Percentiles rank a stretch among this genome's conserved stretches.
phyloP scores from a whole-genome alignment of 2,888 invertebrate genomes.

The Plutella xylostella region DNA sequence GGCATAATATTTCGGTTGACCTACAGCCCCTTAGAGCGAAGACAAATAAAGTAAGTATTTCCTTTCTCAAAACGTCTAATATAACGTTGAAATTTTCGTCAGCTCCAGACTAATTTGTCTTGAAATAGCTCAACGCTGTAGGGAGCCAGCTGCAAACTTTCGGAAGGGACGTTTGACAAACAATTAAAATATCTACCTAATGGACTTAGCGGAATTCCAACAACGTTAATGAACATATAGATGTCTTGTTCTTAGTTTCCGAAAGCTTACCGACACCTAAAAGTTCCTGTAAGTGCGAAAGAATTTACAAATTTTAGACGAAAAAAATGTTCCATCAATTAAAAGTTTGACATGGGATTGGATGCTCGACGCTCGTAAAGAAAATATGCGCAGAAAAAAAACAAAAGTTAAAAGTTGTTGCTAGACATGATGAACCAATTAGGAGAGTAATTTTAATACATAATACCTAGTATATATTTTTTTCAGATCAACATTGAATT shows the following conservation, averaged over 20 bases:
- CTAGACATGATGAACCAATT: too few relatives aligned
- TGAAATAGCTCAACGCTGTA: slow-evolving; percentile 57
- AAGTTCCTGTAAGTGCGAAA: slow-evolving; percentile 4
- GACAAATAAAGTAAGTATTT: too few relatives aligned
- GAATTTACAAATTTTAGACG: slow-evolving; percentile 20
- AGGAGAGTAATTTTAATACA: not conserved
- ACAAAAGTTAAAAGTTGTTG: not conserved
- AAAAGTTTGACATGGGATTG: slow-evolving; percentile 33
- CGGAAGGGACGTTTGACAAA: slow-evolving; percentile 39
- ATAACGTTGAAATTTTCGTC: slow-evolving; percentile 27
- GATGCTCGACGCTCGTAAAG: slow-evolving; percentile 20
- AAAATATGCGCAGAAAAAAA: slow-evolving; percentile 1
- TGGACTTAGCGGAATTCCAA: slow-evolving; percentile 58
- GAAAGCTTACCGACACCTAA: slow-evolving; percentile 1
- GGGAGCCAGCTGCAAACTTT: slow-evolving; percentile 49
- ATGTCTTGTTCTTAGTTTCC: slow-evolving; percentile 11
- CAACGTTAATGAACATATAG: slow-evolving; percentile 43
- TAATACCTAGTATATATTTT: not conserved
- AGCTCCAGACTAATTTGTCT: slow-evolving; percentile 61
- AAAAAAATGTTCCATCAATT: slow-evolving; percentile 36
- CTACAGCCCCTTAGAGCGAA: too few relatives aligned
- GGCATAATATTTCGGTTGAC: too few relatives aligned
- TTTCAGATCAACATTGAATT: too few relatives aligned
- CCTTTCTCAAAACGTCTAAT: too few relatives aligned
- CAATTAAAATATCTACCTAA: slow-evolving; percentile 69